phyloP scores from a whole-genome alignment of 92 coral and sea anemone genomes.

The Actinostola sp. region DNA sequence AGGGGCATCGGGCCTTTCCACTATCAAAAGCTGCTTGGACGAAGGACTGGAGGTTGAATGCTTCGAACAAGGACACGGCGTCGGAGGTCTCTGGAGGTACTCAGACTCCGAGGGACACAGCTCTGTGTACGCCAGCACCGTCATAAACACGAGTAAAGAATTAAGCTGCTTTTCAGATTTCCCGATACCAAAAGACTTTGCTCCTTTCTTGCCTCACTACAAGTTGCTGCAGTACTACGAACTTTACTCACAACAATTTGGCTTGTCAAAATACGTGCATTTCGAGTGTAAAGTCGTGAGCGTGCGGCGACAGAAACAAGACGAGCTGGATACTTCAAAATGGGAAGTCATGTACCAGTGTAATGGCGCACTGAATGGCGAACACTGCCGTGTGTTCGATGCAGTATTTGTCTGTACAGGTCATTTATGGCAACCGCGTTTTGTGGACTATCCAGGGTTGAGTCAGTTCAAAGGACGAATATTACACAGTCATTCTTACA shows the following conservation, averaged over 20 bases:
- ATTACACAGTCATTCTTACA: slow-evolving; percentile 80
- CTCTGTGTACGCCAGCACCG: slow-evolving; percentile 69
- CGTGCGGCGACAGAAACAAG: slow-evolving; percentile 33
- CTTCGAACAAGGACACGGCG: slow-evolving; percentile 63
- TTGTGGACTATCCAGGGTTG: slow-evolving; percentile 56
- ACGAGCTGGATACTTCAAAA: slow-evolving; percentile 42
- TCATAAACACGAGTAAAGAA: slow-evolving; percentile 67
- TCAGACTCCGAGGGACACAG: slow-evolving; percentile 36
- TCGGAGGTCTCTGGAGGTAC: slow-evolving; percentile 81
- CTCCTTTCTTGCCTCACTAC: slow-evolving; percentile 41
- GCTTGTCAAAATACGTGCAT: slow-evolving; percentile 30
- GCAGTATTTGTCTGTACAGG: slow-evolving; percentile 87
- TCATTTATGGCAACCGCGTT: slow-evolving; percentile 68
- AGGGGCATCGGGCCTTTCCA: slow-evolving; percentile 64
- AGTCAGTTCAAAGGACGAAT: slow-evolving; percentile 63
- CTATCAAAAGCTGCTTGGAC: slow-evolving; percentile 83
- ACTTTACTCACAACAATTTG: slow-evolving; percentile 42
- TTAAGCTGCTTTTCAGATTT: slow-evolving; percentile 46
- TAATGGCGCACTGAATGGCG: background rate
- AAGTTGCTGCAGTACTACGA: slow-evolving; percentile 34
- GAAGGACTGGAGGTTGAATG: slow-evolving; percentile 87
- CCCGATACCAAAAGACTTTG: slow-evolving; percentile 53
- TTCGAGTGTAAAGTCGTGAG: slow-evolving; percentile 58
- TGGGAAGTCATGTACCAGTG: slow-evolving; percentile 63
- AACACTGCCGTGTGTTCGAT: slow-evolving; percentile 48